Evolutionary conservation across 2,113 vertebrate genomes (phyloP), one percentile per base, ranked within the genome.

Genomic region (Microcebus tavaratra): DNA sequence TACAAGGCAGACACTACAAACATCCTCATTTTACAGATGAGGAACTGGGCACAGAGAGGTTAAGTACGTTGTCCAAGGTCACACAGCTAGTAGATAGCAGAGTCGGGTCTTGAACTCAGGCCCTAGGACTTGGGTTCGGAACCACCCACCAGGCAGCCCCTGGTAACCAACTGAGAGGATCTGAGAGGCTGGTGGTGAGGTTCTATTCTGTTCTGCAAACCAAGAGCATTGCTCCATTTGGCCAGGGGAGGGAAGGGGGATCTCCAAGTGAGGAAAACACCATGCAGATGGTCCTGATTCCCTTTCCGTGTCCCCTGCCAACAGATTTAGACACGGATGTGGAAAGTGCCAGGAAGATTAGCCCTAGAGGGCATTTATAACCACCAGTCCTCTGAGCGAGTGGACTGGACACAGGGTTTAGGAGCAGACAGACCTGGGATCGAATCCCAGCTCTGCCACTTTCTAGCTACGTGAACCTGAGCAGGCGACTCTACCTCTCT

Each of bases 1-100:
- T n/a, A 3, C 18, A 5, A 3, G 21, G 34, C 1, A 21, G 31
- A 11, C 20, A 6, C 55, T n/a, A n/a, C 9, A 13, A 8, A 42
- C 5, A 29, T 34, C 57, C 73, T 57, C 42, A 3, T 17, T 59
- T 61, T 36, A 34, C 61, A 48, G 12, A 31, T 39, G 61, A 31
- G 6, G 57, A 83, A 25, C 45, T 88, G 55, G 48, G 48, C 67
- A 63, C 80, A 81, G 84, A 95, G 18, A 86, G 12, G 65, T 36
- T 8, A 88, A 65, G 57, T 39, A 39, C 67, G 25, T 78, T 76
- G 73, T 45, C 57, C 36, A 25, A 80, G 50, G 18, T 90, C 87
- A 93, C 83, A 84, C 8, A 93, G 84, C 45, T n/a, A 25, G 45
- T 34, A 45, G 79, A 50, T 2, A 63, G 42, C 59, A 83, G 55